Percentiles rank a stretch among this genome's conserved stretches.
Conservation (phyloP, 1,140 invertebrate genomes). For the Drosophila pallidifrons region DNA sequence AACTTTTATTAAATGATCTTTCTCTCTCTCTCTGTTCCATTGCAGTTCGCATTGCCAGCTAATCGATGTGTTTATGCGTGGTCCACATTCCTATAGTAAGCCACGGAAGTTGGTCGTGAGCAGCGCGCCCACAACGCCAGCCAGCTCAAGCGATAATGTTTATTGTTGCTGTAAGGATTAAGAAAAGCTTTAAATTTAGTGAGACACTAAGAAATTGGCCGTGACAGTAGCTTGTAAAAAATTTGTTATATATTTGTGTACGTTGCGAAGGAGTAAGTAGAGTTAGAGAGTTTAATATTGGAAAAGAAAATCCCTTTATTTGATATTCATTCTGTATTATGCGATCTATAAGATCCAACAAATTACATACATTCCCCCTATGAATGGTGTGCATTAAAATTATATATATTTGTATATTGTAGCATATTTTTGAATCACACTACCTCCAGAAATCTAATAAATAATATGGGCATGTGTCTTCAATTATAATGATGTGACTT, state of each 20-base stretch:
- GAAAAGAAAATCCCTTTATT: slow-evolving; percentile 34
- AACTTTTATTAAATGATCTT: background rate
- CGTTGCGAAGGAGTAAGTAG: slow-evolving; percentile 24
- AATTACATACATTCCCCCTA: slow-evolving; percentile 63
- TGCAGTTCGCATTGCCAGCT: slow-evolving; percentile 86
- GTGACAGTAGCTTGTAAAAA: slow-evolving; percentile 70
- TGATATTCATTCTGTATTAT: slow-evolving; percentile 75
- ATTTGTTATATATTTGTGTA: slow-evolving; percentile 35
- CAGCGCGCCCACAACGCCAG: slow-evolving; percentile 53
- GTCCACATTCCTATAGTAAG: slow-evolving; percentile 81
- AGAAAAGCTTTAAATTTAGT: slow-evolving; percentile 52
- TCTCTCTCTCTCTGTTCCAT: background rate
- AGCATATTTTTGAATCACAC: slow-evolving; percentile 40
- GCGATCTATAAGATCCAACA: slow-evolving; percentile 68
- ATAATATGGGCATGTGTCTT: slow-evolving; percentile 39
- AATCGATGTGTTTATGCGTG: slow-evolving; percentile 86
- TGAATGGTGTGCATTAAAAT: slow-evolving; percentile 58
- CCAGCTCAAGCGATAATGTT: slow-evolving; percentile 73
- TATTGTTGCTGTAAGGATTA: slow-evolving; percentile 77
- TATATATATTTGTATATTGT: slow-evolving; percentile 50
- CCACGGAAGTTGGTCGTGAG: slow-evolving; percentile 42
- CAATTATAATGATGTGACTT: slow-evolving; percentile 1
- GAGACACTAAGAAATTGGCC: slow-evolving; percentile 65
- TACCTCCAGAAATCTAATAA: slow-evolving; percentile 47
- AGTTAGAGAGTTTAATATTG: slow-evolving; percentile 35